phyloP scores from a whole-genome alignment of 1,140 invertebrate species.

The Leptestheria dahalacensis region DNA sequence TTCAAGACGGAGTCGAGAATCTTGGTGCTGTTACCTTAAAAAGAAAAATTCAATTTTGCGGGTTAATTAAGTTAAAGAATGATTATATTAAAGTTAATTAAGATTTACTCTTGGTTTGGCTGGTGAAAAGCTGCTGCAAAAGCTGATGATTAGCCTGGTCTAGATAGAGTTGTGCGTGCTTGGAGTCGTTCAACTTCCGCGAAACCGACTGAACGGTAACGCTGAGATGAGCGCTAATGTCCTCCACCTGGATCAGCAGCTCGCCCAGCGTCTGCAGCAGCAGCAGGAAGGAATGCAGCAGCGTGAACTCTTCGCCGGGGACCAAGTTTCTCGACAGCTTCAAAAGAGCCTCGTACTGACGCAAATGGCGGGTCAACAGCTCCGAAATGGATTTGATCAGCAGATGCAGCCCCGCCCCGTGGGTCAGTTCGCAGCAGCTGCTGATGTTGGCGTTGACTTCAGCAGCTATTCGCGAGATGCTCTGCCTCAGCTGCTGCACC shows the following conservation, averaged over 20 bases:
- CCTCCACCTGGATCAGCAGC: not conserved
- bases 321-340: not conserved
- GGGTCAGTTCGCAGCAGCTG: not conserved
- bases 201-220: not conserved
- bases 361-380: conserved; percentile 1
- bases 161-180: not conserved
- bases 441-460: not conserved
- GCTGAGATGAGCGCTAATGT: not conserved
- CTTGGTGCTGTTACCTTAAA: not conserved
- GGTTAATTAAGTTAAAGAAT: not conserved
- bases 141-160: not conserved
- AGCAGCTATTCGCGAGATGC: not conserved
- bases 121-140: not conserved
- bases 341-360: not conserved
- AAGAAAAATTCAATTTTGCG: not conserved
- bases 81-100: not conserved
- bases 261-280: conserved; percentile 9
- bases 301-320: not conserved
- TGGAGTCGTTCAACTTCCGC: not conserved
- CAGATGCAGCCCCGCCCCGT: not conserved
- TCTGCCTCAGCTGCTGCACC: not conserved
- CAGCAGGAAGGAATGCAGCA: not conserved
- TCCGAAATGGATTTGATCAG: not conserved
- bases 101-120: not conserved
- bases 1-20: not conserved